Evolutionary conservation across 2,797 vertebrate genomes (phyloP), one percentile per base, ranked within the genome.

Genomic region (Bryconaethiops microstoma): DNA sequence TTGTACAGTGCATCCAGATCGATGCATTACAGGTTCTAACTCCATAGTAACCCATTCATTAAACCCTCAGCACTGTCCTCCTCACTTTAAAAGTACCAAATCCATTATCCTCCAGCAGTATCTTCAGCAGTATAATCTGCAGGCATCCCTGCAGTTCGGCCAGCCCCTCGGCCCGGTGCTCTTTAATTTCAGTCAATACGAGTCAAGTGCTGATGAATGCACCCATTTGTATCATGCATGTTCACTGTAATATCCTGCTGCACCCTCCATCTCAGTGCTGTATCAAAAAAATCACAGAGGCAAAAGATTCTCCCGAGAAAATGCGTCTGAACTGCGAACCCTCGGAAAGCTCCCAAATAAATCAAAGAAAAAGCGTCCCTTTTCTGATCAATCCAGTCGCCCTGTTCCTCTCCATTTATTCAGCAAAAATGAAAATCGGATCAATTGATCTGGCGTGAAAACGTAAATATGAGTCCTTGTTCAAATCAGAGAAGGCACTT

Each of bases 401-500:
- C n/a, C 48, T 21, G 67, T 62, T 80, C 79, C 76, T 82, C 55
- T 89, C 90, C 89, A 90, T 93, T 94, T 89, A 89, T 89, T 79
- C 86, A 82, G 73, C 85, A 87, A 84, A 84, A 89, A 91, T 89
- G 90, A 92, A 92, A 89, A 92, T 91, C 74, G 16, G 82, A 87
- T 89, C 80, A 77, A 87, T 85, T 83, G 84, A 90, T 89, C 81
- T 78, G 57, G 64, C 48, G 42, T 80, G 39, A 82, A 85, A 84
- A 79, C 81, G 77, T 84, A 69, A 60, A 64, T 50, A 67, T 21
- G 67, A 45, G 25, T 54, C 77, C 40, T 40, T 12, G 57, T 73
- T 88, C 74, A 75, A 87, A 90, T 88, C 88, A 83, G 85, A 87
- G 88, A 93, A 91, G 86, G 91, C 93, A 93, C 92, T 94, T 93